Evolutionary conservation across 2,888 invertebrate species (phyloP), one percentile per base, ranked within the genome.

Genomic region (Caenorhabditis afra): DNA sequence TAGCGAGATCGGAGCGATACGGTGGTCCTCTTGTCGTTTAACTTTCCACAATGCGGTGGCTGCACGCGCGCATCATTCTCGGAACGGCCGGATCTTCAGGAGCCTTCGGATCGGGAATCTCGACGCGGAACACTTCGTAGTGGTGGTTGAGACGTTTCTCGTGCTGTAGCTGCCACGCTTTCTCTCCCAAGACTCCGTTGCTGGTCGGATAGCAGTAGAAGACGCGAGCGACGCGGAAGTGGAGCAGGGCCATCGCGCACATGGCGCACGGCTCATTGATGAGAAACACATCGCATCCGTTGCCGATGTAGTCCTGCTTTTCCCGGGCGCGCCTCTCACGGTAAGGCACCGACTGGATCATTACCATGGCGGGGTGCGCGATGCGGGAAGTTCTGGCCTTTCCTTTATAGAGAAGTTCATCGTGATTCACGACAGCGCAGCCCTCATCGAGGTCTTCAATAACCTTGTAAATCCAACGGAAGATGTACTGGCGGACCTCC

Each of bases 171-270:
- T 83, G 81, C 83, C 83, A 83, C 0, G 61, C 61, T 20, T 57
- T 66, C 45, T 62, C 52, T 41, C 70, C 45, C 18, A 81, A 41
- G 14, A 81, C 79, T 44, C 83, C 83, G 65, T 81, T 81, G 18
- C 37, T 22, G 1, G 78, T 58, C 10, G 71, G 49, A 14, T 16
- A 47, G 1, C 16, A 41, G 44, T 70, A 81, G 47, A 81, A 83
- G 5, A 83, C 55, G 16, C 81, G 78, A 41, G 66, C 67, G 16
- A 80, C 61, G 23, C 83, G 67, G 53, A 80, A 74, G 41, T 83
- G 83, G n/a, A 83, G 81, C 0, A 83, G 76, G 4, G 83, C 83
- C 83, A 83, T 83, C 20, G 83, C 75, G 47, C 83, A 83, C 83
- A 83, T 81, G 4, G 78, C 80, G 53, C 83, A 83, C 16, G 83